These are phyloP conservation scores for Nyctibius bracteatus DNA, from an alignment of 2,113 vertebrate species.

Conservation along the genomic window DNA sequence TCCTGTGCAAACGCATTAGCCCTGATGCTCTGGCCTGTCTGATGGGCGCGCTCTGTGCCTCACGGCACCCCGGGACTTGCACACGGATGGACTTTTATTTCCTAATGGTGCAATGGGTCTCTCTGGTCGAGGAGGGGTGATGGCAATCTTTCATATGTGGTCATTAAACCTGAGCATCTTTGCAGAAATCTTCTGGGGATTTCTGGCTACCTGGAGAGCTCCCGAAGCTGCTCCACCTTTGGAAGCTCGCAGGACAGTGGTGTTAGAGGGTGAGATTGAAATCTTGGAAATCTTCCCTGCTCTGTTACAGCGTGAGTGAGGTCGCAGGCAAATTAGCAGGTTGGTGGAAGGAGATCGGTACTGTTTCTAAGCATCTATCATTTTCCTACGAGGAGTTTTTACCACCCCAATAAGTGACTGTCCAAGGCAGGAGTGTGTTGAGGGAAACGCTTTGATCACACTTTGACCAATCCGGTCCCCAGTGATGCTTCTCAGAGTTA, in stretches of 20 bases:
- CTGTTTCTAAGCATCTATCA: background rate
- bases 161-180: background rate
- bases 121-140: background rate
- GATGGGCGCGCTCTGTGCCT: background rate
- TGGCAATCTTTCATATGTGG: background rate
- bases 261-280: background rate
- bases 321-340: background rate
- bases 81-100: background rate
- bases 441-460: background rate
- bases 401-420: background rate
- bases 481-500: background rate
- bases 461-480: background rate
- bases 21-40: background rate
- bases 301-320: background rate
- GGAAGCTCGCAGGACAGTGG: background rate
- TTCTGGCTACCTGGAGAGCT: background rate
- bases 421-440: background rate
- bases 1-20: rapidly evolving
- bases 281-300: background rate
- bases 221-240: background rate
- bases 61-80: rapidly evolving
- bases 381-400: background rate
- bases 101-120: background rate
- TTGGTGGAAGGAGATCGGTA: background rate
- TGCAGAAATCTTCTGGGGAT: background rate